Evolutionary conservation across 2,888 invertebrate genomes (phyloP), one percentile per base, ranked within the genome.

Genomic region (Hoplodrina blanda): DNA sequence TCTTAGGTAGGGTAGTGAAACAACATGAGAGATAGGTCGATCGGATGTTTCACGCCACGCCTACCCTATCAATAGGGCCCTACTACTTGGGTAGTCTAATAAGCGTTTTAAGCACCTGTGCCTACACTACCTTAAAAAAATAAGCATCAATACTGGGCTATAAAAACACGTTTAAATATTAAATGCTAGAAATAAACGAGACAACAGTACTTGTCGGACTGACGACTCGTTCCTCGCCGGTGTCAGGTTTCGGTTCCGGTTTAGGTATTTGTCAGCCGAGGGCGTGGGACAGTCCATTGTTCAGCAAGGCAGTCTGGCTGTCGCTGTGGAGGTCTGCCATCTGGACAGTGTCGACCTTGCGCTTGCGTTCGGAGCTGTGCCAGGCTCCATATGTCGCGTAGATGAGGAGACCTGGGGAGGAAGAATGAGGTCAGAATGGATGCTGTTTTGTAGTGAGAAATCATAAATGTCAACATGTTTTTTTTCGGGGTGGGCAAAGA

Each of bases 331-430:
- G 82, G 20, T 91, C 94, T 0, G 91, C 91, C 67, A 93, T 81
- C 8, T 89, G 92, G 3, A 93, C 85, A 0, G 86, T 67, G 69
- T 92, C 94, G 10, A 84, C 33, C 60, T 84, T 85, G 19, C 92
- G 92, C 1, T 93, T 91, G 6, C 96, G 91, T 83, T 97, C 96
- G 0, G 92, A 92, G 82, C 98, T 98, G 91, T 98, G 96, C 96
- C 97, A 97, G 53, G 97, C 96, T 64, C 98, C 98, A 90, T 98
- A 98, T 13, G 96, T 94, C 78, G 97, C 96, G 93, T 98, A 98
- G 85, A 98, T 97, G 11, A 97, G 77, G 5, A 98, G 94, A 80
- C 98, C 98, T 97, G 92, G 80, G 91, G 76, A 66, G 60, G 70
- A 61, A 52, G 62, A 8, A 15, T 10, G 19, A 13, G 20, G 10